phyloP scores from a whole-genome alignment of 2,113 vertebrate genomes.

The Pycnonotus jocosus region DNA sequence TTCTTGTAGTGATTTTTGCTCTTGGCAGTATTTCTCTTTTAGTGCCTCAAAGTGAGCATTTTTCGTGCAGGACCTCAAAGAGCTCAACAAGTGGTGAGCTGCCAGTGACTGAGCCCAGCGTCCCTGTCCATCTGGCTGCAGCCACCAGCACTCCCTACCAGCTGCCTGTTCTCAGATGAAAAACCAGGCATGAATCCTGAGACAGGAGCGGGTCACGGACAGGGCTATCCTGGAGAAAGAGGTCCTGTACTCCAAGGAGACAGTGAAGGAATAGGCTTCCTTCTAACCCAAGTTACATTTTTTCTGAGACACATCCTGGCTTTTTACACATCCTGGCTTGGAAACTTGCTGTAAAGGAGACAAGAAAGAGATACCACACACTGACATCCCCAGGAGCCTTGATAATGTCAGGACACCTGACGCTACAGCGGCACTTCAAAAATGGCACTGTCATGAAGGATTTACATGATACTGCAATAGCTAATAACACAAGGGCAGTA shows the following conservation, averaged over 20 bases:
- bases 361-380: background rate
- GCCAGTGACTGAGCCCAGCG: background rate
- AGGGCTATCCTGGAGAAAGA: background rate
- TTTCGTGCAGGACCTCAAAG: slow-evolving; percentile 44
- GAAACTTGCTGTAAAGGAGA: background rate
- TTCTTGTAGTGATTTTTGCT: background rate
- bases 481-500: background rate
- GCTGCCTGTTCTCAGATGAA: background rate
- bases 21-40: background rate
- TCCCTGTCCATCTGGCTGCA: background rate
- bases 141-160: background rate
- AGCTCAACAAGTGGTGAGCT: slow-evolving; percentile 6
- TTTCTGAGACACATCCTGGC: background rate
- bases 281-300: background rate
- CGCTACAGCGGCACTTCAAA: background rate
- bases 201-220: background rate
- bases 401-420: background rate
- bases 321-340: background rate
- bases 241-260: background rate
- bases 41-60: slow-evolving; percentile 23
- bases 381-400: background rate
- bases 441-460: background rate
- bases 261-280: background rate
- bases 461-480: background rate
- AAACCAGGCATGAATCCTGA: background rate